These are phyloP conservation scores for Spisula solida DNA, from an alignment of 2,888 invertebrate genomes.

Conservation along the genomic window DNA sequence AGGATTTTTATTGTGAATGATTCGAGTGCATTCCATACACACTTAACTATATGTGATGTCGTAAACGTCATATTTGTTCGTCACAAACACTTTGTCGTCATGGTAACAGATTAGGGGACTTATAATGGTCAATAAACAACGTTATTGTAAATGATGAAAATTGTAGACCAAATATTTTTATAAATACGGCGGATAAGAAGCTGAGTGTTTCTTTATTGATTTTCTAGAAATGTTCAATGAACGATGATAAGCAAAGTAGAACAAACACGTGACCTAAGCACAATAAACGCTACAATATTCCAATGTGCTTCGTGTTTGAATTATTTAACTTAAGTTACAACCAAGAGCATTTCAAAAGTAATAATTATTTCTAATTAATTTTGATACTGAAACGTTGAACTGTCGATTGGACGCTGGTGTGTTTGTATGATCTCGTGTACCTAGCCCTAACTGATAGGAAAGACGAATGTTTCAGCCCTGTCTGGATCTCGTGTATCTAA, in stretches of 20 bases:
- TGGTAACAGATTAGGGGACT: slow-evolving; percentile 48
- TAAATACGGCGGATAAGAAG: neutral
- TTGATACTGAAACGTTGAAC: too few species aligned
- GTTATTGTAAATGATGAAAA: neutral
- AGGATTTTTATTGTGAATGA: neutral
- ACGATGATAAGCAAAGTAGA: neutral
- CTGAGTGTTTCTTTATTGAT: neutral
- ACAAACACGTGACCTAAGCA: neutral
- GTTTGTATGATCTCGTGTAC: too few species aligned
- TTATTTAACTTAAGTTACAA: too few species aligned
- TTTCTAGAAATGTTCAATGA: neutral
- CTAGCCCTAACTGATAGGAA: too few species aligned
- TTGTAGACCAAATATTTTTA: slow-evolving; percentile 10
- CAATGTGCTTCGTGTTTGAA: too few species aligned
- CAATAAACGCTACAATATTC: too few species aligned
- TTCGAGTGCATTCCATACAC: slow-evolving; percentile 63
- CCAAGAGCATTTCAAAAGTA: too few species aligned
- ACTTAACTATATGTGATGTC: slow-evolving; percentile 49
- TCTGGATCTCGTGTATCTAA: too few species aligned
- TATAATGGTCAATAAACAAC: slow-evolving; percentile 22
- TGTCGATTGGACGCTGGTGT: too few species aligned
- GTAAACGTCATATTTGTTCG: slow-evolving; percentile 48
- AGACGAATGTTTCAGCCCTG: too few species aligned
- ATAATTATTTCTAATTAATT: too few species aligned
- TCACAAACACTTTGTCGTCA: slow-evolving; percentile 53